These are phyloP conservation scores for Cryptophagus acutangulus DNA, from an alignment of 2,888 invertebrate species.

Conservation along the genomic window DNA sequence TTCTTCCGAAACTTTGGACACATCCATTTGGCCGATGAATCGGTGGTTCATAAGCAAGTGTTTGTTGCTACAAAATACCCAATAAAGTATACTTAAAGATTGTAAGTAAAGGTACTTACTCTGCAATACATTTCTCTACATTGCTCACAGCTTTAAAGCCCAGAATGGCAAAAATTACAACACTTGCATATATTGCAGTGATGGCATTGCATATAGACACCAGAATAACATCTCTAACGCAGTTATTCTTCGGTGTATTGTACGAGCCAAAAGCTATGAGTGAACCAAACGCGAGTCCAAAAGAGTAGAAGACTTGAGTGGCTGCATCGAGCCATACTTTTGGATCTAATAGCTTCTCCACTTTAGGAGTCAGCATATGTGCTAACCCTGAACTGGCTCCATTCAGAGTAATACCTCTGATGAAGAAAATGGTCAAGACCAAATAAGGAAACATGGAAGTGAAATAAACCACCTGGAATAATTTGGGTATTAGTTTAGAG, in stretches of 20 bases:
- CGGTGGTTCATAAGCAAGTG: slow-evolving; percentile 43
- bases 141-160: slow-evolving; percentile 94
- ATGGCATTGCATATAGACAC: slow-evolving; percentile 90
- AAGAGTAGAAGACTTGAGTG: slow-evolving; percentile 95
- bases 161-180: slow-evolving; percentile 91
- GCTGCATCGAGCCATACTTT: slow-evolving; percentile 95
- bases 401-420: slow-evolving; percentile 80
- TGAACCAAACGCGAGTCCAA: slow-evolving; percentile 91
- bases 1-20: slow-evolving; percentile 18
- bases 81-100: slow-evolving; percentile 5
- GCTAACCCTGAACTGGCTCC: slow-evolving; percentile 81
- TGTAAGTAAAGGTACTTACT: slow-evolving; percentile 51
- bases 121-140: slow-evolving; percentile 75
- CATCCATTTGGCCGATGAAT: slow-evolving; percentile 30
- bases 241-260: slow-evolving; percentile 92
- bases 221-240: slow-evolving; percentile 83
- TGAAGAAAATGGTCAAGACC: slow-evolving; percentile 90
- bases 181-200: slow-evolving; percentile 91
- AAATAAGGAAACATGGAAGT: slow-evolving; percentile 93
- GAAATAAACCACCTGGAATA: slow-evolving; percentile 81
- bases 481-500: slow-evolving; percentile 3
- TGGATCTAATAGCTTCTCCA: slow-evolving; percentile 78
- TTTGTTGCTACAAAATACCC: slow-evolving; percentile 51
- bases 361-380: slow-evolving; percentile 90
- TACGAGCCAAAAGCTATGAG: slow-evolving; percentile 94